These are phyloP conservation scores for Maniola jurtina DNA, from an alignment of 1,140 invertebrate genomes.

Conservation along the genomic window DNA sequence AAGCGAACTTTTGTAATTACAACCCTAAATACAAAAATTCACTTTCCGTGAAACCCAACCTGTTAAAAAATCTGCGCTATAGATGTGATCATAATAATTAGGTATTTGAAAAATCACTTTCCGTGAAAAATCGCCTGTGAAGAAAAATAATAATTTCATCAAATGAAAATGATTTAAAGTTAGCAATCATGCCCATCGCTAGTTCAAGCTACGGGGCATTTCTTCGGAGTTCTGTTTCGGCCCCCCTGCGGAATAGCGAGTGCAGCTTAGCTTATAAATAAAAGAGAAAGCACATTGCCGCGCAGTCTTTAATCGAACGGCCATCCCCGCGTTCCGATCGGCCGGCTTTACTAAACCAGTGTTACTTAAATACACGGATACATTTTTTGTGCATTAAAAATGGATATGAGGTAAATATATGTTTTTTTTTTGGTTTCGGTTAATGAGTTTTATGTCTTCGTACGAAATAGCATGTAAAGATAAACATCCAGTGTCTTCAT, in stretches of 20 bases:
- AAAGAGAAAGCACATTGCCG: conserved; percentile 65
- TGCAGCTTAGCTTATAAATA: conserved; percentile 72
- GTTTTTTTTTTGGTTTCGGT: conserved; percentile 18
- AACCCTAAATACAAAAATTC: no score
- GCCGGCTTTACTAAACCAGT: conserved; percentile 54
- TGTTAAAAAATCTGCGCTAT: no score
- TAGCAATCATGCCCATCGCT: no score
- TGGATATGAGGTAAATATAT: conserved; percentile 64
- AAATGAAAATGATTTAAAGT: no score
- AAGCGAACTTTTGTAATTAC: no score
- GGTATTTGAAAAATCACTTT: no score
- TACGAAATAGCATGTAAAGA: conserved; percentile 13
- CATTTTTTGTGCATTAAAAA: conserved; percentile 41
- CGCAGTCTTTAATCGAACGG: conserved; percentile 50
- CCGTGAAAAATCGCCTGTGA: no score
- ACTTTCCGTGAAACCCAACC: no score
- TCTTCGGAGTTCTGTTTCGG: conserved; percentile 38
- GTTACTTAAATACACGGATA: conserved; percentile 45
- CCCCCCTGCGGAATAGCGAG: conserved; percentile 45
- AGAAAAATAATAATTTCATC: no score
- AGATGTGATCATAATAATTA: no score
- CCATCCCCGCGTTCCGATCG: conserved; percentile 42
- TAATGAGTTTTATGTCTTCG: conserved; percentile 14
- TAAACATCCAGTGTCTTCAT: conserved; percentile 10
- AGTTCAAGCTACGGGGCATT: conserved; percentile 36